phyloP scores from a whole-genome alignment of 2,888 invertebrate genomes.

The Harpagoxenus sublaevis region DNA sequence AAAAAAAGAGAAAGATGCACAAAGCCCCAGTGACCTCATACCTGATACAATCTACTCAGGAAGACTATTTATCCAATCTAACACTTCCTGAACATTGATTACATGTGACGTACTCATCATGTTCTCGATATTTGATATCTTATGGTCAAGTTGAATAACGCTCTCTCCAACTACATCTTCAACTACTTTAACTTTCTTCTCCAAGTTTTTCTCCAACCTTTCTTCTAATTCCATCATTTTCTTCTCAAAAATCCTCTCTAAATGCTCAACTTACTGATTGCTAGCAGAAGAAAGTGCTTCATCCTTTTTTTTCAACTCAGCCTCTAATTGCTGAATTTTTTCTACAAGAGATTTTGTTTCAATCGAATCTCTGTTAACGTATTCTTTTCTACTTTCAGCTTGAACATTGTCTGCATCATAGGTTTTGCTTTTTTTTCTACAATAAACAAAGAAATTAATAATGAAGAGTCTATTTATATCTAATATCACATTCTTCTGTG shows the following conservation, averaged over 20 bases:
- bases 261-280: neutral
- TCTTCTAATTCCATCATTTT: slow-evolving; percentile 10
- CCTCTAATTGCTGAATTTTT: neutral
- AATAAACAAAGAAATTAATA: slow-evolving; percentile 2
- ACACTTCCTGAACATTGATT: neutral
- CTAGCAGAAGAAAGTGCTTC: neutral
- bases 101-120: neutral
- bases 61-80: neutral
- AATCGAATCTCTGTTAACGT: neutral
- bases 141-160: neutral
- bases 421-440: neutral
- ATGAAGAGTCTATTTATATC: neutral
- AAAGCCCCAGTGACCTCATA: neutral
- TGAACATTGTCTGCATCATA: neutral
- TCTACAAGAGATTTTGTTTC: neutral
- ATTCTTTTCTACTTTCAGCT: neutral
- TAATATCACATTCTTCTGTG: neutral
- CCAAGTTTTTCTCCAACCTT: neutral
- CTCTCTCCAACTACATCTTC: neutral
- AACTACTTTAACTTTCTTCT: neutral
- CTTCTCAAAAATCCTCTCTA: neutral
- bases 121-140: neutral
- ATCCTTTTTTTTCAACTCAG: neutral
- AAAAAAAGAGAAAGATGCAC: slow-evolving; percentile 5
- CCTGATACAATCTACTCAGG: neutral